phyloP scores from a whole-genome alignment of 1,140 invertebrate genomes.

The Camponotus floridanus region DNA sequence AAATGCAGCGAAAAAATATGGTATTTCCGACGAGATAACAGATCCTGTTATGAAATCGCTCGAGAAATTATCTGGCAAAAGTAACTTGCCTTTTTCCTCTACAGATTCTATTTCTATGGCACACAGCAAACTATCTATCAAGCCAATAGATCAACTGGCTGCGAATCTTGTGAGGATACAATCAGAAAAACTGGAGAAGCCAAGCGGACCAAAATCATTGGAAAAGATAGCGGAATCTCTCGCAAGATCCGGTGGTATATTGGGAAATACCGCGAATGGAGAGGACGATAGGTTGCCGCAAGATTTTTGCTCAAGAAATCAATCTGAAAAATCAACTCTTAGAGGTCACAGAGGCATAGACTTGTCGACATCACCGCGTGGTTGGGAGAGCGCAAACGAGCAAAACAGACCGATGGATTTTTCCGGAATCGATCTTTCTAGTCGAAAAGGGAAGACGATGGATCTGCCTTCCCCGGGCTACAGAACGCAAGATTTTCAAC shows the following conservation, averaged over 20 bases:
- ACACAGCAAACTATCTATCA: constrained; percentile 80
- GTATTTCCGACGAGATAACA: constrained; percentile 51
- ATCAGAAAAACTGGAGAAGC: constrained; percentile 82
- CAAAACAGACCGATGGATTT: constrained; percentile 81
- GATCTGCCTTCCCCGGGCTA: constrained; percentile 74
- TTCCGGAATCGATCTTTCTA: constrained; percentile 84
- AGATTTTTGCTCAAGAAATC: constrained; percentile 72
- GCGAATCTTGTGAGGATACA: constrained; percentile 83
- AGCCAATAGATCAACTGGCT: constrained; percentile 83
- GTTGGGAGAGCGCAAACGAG: constrained; percentile 80
- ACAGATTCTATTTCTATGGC: constrained; percentile 57
- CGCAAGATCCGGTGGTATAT: constrained; percentile 77
- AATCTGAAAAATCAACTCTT: constrained; percentile 68
- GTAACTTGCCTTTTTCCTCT: constrained; percentile 65
- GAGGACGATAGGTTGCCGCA: constrained; percentile 76
- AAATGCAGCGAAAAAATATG: constrained; percentile 63
- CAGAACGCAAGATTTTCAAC: constrained; percentile 81
- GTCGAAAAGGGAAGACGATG: constrained; percentile 79
- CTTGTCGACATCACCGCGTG: constrained; percentile 79
- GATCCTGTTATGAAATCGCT: constrained; percentile 63
- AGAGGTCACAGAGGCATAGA: constrained; percentile 81
- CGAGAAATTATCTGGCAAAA: constrained; percentile 74
- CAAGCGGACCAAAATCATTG: constrained; percentile 78
- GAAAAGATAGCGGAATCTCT: constrained; percentile 85
- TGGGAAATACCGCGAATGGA: constrained; percentile 71